phyloP scores from a whole-genome alignment of 2,888 invertebrate genomes.

The Fragum sueziense region DNA sequence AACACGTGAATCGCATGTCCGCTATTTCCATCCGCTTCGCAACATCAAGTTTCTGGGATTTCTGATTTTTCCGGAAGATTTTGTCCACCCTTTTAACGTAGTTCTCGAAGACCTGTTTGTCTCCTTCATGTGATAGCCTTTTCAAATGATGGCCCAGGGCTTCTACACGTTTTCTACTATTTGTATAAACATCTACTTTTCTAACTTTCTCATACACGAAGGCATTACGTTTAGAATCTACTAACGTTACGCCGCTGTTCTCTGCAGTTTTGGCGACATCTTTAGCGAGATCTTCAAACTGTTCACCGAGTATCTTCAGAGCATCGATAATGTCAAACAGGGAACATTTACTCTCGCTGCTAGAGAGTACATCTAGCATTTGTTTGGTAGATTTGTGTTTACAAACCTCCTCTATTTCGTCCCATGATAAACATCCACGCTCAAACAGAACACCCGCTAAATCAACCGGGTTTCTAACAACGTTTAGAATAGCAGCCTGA shows the following conservation, averaged over 20 bases:
- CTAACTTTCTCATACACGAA: conserved; percentile 19
- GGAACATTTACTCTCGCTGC: neutral
- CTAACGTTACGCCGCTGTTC: neutral
- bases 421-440: neutral
- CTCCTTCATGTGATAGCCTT: conserved; percentile 30
- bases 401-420: neutral
- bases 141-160: conserved; percentile 20
- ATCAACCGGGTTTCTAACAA: neutral
- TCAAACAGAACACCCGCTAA: neutral
- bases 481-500: neutral
- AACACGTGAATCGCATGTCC: conserved; percentile 32
- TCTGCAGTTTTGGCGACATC: neutral
- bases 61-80: conserved; percentile 5
- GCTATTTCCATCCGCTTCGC: conserved; percentile 26
- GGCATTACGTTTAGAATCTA: neutral
- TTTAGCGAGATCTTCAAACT: neutral
- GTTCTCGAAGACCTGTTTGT: neutral
- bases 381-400: neutral
- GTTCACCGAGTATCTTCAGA: neutral
- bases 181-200: conserved; percentile 22
- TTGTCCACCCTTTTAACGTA: conserved; percentile 13
- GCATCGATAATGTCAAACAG: conserved; percentile 5
- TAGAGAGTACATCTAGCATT: neutral
- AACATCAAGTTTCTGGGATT: neutral
- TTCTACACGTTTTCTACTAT: neutral